A percentile compares a stretch with the other conserved stretches of the same genome.
Conservation (phyloP, 2,797 vertebrate genomes). For the Muscicapa comitata region DNA sequence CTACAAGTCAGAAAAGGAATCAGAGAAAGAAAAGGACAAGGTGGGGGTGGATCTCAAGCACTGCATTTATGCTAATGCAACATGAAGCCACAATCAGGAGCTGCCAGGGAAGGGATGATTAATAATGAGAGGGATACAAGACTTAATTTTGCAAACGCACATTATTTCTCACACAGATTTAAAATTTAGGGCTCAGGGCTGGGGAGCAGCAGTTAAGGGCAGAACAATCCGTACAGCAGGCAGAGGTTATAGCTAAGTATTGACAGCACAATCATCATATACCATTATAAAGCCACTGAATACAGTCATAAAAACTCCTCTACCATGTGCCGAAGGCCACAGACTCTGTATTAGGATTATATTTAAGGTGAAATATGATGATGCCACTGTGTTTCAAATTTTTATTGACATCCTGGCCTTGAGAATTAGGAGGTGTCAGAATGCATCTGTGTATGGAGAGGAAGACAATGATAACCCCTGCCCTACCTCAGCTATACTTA, state of each 20-base stretch:
- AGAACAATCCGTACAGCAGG: background rate
- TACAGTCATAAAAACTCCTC: conserved; percentile 4
- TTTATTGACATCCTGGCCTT: conserved; percentile 23
- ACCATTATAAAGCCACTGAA: conserved; percentile 28
- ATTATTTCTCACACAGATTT: conserved; percentile 29
- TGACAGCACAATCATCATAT: conserved; percentile 33
- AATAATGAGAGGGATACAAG: conserved; percentile 20
- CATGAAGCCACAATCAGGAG: conserved; percentile 19
- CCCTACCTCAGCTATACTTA: background rate
- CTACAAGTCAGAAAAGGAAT: conserved; percentile 20
- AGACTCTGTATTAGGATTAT: background rate
- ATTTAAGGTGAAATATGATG: conserved; percentile 17
- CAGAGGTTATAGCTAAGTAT: conserved; percentile 37
- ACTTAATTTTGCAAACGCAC: conserved; percentile 6
- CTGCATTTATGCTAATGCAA: conserved; percentile 2
- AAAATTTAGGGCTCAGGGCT: conserved; percentile 13
- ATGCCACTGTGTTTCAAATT: conserved; percentile 1
- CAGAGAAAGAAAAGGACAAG: background rate
- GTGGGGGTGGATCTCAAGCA: background rate
- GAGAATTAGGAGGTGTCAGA: conserved; percentile 23
- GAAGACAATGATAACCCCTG: background rate
- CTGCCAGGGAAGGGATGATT: conserved; percentile 36
- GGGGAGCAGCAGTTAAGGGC: conserved; percentile 13
- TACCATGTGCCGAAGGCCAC: background rate
- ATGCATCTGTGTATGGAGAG: conserved; percentile 4